Evolutionary conservation across 2,888 invertebrate species (phyloP).

Genomic region (Mechanitis mazaeus): DNA sequence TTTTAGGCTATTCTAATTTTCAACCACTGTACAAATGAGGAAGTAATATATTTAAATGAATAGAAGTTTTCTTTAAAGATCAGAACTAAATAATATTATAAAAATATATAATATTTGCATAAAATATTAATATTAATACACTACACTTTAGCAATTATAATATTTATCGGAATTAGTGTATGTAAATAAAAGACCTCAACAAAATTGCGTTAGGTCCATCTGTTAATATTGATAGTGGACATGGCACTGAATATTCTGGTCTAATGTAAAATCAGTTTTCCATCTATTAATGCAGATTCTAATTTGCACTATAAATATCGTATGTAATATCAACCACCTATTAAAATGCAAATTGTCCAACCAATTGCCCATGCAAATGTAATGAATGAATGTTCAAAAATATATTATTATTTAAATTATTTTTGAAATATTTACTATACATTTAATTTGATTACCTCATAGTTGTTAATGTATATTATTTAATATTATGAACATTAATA

Average conservation of each 20-base stretch:
- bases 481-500: background rate
- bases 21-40: too few species aligned
- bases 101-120: too few species aligned
- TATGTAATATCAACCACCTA: constrained; percentile 27
- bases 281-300: constrained; percentile 29
- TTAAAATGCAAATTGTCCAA: constrained; percentile 28
- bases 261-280: constrained; percentile 27
- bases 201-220: constrained; percentile 18
- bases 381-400: constrained; percentile 21
- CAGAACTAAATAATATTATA: too few species aligned
- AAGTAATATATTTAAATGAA: too few species aligned
- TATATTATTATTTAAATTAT: constrained; percentile 8
- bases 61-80: too few species aligned
- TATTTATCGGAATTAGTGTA: constrained; percentile 1
- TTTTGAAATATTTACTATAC: constrained; percentile 5
- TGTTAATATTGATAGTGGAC: constrained; percentile 20
- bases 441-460: background rate
- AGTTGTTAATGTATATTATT: background rate
- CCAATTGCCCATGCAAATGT: constrained; percentile 24
- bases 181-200: constrained; percentile 9
- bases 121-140: too few species aligned
- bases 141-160: background rate
- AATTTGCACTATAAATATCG: constrained; percentile 33
- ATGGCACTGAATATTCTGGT: constrained; percentile 21
- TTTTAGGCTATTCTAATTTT: too few species aligned